Percentiles rank a stretch among this genome's conserved stretches.
Conservation (phyloP, 1,140 invertebrate species). For the Drosophila funebris region DNA sequence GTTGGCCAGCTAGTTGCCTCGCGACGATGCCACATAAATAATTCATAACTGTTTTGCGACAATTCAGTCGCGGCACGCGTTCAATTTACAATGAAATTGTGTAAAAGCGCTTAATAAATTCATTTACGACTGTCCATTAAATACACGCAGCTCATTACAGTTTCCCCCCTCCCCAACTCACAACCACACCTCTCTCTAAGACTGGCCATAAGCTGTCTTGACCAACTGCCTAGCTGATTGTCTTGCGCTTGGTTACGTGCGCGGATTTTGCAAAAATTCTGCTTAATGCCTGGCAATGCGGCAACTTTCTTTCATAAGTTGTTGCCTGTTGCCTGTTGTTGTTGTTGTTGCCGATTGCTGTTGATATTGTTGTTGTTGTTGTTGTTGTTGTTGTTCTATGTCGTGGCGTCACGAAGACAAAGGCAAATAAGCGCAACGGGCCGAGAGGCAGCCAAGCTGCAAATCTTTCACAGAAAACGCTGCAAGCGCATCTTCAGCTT, state of each 20-base stretch:
- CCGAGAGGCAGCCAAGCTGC: too few species aligned
- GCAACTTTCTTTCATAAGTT: slow-evolving; percentile 72
- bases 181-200: not conserved
- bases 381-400: slow-evolving; percentile 52
- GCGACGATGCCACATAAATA: slow-evolving; percentile 61
- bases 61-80: slow-evolving; percentile 78
- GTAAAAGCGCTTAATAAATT: slow-evolving; percentile 82
- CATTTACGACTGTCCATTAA: slow-evolving; percentile 72
- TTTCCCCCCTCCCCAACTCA: not conserved
- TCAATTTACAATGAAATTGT: slow-evolving; percentile 81
- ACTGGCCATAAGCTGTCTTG: slow-evolving; percentile 1
- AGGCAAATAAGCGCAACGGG: slow-evolving; percentile 78
- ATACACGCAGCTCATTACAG: slow-evolving; percentile 70
- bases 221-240: not conserved
- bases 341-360: slow-evolving; percentile 9
- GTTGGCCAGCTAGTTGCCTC: slow-evolving; percentile 3
- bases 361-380: slow-evolving; percentile 17
- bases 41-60: slow-evolving; percentile 82
- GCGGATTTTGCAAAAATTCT: slow-evolving; percentile 62
- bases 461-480: slow-evolving; percentile 69
- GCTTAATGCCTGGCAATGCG: slow-evolving; percentile 57
- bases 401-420: slow-evolving; percentile 78
- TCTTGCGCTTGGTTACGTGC: slow-evolving; percentile 65
- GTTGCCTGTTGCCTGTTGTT: slow-evolving; percentile 12
- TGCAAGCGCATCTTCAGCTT: slow-evolving; percentile 72